Percentiles rank a stretch among this genome's conserved stretches.
Conservation (phyloP, 2,113 vertebrate genomes). For the Zeus faber region DNA sequence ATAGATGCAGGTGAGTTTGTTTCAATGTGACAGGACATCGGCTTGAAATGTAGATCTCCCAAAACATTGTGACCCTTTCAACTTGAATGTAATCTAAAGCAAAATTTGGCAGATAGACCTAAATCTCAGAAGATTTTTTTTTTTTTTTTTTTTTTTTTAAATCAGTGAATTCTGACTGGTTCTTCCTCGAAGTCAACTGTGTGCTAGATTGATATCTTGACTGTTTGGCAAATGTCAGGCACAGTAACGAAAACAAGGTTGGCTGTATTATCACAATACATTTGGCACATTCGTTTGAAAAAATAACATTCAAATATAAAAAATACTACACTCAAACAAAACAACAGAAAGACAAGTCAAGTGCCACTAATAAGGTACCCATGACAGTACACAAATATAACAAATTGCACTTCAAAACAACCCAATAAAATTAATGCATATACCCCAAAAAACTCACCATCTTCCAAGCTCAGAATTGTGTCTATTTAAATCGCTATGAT, state of each 20-base stretch:
- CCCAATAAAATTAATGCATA: constrained; percentile 69
- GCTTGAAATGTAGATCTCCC: constrained; percentile 29
- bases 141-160: too few species aligned
- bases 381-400: constrained; percentile 71
- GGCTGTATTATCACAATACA: constrained; percentile 67
- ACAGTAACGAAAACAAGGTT: constrained; percentile 65
- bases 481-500: constrained; percentile 44
- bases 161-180: constrained; percentile 32
- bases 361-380: constrained; percentile 69
- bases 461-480: constrained; percentile 46
- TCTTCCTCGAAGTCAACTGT: constrained; percentile 35
- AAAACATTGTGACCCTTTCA: constrained; percentile 37
- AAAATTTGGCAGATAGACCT: constrained; percentile 37
- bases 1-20: constrained; percentile 56
- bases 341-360: constrained; percentile 65
- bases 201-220: constrained; percentile 54
- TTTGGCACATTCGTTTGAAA: constrained; percentile 75
- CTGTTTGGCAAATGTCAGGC: constrained; percentile 67
- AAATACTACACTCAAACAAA: constrained; percentile 59
- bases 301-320: constrained; percentile 70
- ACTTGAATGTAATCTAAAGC: constrained; percentile 27
- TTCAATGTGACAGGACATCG: constrained; percentile 48
- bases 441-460: constrained; percentile 58
- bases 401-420: constrained; percentile 77
- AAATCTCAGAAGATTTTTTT: constrained; percentile 27